These are phyloP conservation scores for Scotopteryx bipunctaria DNA, from an alignment of 2,888 invertebrate genomes.

Conservation along the genomic window DNA sequence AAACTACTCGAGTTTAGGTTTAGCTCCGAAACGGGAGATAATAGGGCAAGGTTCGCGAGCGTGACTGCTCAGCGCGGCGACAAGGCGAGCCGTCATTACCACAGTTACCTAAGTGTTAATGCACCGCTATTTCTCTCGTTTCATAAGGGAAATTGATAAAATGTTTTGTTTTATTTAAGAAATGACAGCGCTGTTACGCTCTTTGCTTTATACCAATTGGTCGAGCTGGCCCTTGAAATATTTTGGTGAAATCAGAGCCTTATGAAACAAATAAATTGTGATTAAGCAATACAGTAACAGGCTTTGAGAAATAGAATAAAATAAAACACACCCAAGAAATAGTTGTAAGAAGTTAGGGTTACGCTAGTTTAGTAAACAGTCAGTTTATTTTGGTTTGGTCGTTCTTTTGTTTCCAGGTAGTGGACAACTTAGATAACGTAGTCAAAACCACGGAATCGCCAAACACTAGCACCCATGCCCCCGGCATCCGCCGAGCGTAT, in stretches of 20 bases:
- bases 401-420: slow-evolving; percentile 57
- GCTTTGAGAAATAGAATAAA: no score
- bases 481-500: slow-evolving; percentile 65
- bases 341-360: no score
- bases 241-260: neutral
- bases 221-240: neutral
- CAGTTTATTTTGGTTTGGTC: no score
- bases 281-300: no score
- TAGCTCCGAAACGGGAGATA: slow-evolving; percentile 66
- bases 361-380: no score
- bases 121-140: slow-evolving; percentile 39
- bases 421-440: slow-evolving; percentile 63
- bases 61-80: slow-evolving; percentile 56
- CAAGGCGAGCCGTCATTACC: slow-evolving; percentile 52
- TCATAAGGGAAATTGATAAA: slow-evolving; percentile 21
- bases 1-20: slow-evolving; percentile 26
- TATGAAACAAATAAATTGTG: neutral
- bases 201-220: no score
- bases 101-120: slow-evolving; percentile 45
- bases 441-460: slow-evolving; percentile 20
- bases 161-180: slow-evolving; percentile 1
- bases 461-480: slow-evolving; percentile 35
- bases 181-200: no score
- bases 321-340: no score
- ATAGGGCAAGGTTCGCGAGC: slow-evolving; percentile 56